Percentiles rank a stretch among this genome's conserved stretches.
Evolutionary conservation across 2,888 invertebrate species (phyloP).

Genomic region (Macropis europaea): DNA sequence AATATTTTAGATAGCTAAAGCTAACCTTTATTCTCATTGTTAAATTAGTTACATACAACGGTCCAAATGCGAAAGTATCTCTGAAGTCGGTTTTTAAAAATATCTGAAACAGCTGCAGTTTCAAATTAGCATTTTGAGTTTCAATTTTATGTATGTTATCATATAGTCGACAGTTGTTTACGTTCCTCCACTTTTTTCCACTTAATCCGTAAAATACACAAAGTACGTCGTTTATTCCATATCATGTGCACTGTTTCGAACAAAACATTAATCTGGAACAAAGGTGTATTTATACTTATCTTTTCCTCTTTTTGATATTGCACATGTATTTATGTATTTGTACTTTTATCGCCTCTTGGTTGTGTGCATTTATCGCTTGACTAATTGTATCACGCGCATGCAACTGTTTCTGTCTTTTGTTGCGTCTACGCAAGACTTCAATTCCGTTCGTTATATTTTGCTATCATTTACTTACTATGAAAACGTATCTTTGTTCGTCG

Average conservation of each 20-base stretch:
- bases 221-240: background rate
- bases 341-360: constrained; percentile 11
- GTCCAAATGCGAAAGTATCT: too few relatives aligned
- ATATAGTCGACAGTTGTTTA: background rate
- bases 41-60: too few relatives aligned
- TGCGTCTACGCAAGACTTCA: background rate
- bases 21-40: too few relatives aligned
- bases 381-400: constrained; percentile 7
- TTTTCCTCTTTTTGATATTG: constrained; percentile 16
- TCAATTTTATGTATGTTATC: background rate
- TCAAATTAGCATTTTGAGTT: too few relatives aligned
- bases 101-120: too few relatives aligned
- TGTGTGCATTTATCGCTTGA: constrained; percentile 17
- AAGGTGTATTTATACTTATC: constrained; percentile 6
- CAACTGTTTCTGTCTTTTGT: constrained; percentile 7
- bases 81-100: too few relatives aligned
- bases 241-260: background rate
- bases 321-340: background rate
- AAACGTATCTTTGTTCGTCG: background rate
- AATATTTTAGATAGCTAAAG: too few relatives aligned
- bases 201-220: too few relatives aligned
- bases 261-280: constrained; percentile 9
- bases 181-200: too few relatives aligned
- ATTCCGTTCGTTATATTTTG: background rate
- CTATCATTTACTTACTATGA: background rate